Conservation (phyloP, 1,140 invertebrate genomes). For the Sogatella furcifera region DNA sequence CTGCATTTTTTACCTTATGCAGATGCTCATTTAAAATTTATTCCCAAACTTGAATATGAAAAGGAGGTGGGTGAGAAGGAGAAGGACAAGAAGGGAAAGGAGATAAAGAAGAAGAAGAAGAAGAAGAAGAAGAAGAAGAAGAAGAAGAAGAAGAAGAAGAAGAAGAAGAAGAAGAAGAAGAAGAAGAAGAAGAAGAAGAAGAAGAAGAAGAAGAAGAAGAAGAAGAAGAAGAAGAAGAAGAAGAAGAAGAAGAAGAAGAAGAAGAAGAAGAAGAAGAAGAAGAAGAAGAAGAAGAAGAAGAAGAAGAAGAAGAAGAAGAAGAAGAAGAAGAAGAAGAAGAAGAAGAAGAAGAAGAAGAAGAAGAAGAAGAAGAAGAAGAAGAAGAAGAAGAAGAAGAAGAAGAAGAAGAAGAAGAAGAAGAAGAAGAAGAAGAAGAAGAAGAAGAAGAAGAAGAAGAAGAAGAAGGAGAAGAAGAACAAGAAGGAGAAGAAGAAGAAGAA, state of each 20-base stretch:
- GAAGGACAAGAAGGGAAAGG: too few species aligned
- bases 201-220: constrained; percentile 1
- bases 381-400: not conserved
- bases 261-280: too few species aligned
- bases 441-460: too few species aligned
- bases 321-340: constrained; percentile 1
- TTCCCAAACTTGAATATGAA: not conserved
- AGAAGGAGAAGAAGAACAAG: not conserved
- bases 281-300: not conserved
- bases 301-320: not conserved
- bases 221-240: not conserved
- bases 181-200: not conserved
- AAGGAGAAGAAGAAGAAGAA: not conserved
- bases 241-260: not conserved
- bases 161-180: constrained; percentile 1
- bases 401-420: not conserved
- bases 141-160: not conserved
- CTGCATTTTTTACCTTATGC: too few species aligned
- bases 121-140: not conserved
- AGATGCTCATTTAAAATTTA: too few species aligned
- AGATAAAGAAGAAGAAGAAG: too few species aligned
- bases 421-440: too few species aligned
- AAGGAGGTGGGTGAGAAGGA: not conserved
- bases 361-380: not conserved
- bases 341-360: not conserved